Evolutionary conservation across 2,888 invertebrate genomes (phyloP), one percentile per base, ranked within the genome.

Genomic region (Plebejus argus): DNA sequence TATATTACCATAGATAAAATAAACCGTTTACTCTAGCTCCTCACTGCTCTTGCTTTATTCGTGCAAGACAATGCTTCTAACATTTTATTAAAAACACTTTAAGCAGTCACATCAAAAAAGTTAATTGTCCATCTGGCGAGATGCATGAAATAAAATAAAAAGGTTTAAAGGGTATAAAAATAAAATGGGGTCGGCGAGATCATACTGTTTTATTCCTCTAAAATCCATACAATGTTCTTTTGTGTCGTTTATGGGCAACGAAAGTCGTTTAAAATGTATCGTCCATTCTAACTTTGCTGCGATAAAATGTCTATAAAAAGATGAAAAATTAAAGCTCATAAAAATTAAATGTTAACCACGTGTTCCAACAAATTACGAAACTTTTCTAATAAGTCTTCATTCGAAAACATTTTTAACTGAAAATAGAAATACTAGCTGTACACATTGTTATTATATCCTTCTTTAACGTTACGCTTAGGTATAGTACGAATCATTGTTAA

Each of bases 231-330:
- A 53, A 53, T 53, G 49, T 74, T 23, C 53, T 49, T 74, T 53
- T 53, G 53, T 74, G 74, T 49, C 18, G n/a, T 74, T 74, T 72
- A 39, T 74, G 45, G 49, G 15, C 74, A 49, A 23, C 74, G 28
- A 74, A 74, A 74, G 74, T 74, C 74, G 49, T 74, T 74, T 23
- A 74, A 74, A 53, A 49, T 20, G 49, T 49, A 23, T 53, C 28
- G 53, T 28, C 49, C 23, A 15, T 74, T 74, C 45, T 18, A 74
- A 74, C 74, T 74, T 74, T 49, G 74, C 53, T 53, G 28, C 49
- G 74, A 53, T 7, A 45, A 18, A 74, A 39, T 8, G 3, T 39
- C 35, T 71, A 71, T 71, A 71, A 39, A 33, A n/a, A 33, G 28
- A 35, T 70, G 18, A 18, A 35, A 70, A 39, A 71, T 39, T 39